A percentile compares a stretch with the other conserved stretches of the same genome.
Conservation (phyloP, 1,140 invertebrate species). For the Cydia strobilella region DNA sequence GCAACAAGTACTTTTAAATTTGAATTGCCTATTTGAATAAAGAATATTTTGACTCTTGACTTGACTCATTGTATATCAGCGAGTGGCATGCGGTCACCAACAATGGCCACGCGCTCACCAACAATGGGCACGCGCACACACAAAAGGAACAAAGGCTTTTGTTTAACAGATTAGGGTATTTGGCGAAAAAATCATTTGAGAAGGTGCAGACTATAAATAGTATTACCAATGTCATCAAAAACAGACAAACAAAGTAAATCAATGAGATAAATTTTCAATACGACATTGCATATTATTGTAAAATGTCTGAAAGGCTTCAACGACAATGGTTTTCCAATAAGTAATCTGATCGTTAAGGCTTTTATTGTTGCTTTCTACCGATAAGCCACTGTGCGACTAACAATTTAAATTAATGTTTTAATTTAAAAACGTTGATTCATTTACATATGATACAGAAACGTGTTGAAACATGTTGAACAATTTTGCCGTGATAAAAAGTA, state of each 20-base stretch:
- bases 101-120: no score
- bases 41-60: no score
- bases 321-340: conserved; percentile 23
- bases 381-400: conserved; percentile 16
- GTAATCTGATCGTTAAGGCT: conserved; percentile 23
- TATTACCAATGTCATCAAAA: not conserved
- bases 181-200: no score
- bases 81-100: no score
- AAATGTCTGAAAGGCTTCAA: conserved; percentile 11
- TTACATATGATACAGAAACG: conserved; percentile 34
- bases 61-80: no score
- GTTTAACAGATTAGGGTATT: no score
- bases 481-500: conserved; percentile 39
- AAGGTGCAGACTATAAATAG: no score
- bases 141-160: no score
- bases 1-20: no score
- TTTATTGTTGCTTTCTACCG: conserved; percentile 13
- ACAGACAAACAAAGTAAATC: not conserved
- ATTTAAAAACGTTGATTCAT: conserved; percentile 35
- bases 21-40: no score
- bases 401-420: conserved; percentile 11
- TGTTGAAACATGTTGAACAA: conserved; percentile 40
- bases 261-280: conserved; percentile 6
- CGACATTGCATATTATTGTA: conserved; percentile 1
- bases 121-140: no score